A percentile compares a stretch with the other conserved stretches of the same genome.
These are phyloP conservation scores for Nemotelus nigrinus DNA, from an alignment of 2,888 invertebrate species.

Conservation along the genomic window DNA sequence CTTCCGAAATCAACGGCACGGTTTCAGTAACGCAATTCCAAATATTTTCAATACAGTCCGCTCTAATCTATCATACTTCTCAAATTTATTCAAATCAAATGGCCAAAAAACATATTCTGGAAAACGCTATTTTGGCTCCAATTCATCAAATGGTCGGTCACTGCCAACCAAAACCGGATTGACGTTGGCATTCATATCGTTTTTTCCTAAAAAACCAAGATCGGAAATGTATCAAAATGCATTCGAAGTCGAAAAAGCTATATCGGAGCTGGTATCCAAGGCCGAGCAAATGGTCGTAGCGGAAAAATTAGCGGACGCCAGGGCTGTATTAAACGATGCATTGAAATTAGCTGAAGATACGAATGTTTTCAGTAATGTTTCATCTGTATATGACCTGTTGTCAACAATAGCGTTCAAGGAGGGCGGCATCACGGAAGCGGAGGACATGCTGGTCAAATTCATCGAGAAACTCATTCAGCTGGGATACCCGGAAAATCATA, in stretches of 20 bases:
- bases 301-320: slow-evolving; percentile 61
- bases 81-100: neutral
- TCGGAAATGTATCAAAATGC: slow-evolving; percentile 45
- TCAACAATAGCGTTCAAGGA: slow-evolving; percentile 63
- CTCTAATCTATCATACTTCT: neutral
- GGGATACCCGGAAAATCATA: slow-evolving; percentile 61
- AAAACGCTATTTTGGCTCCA: no score
- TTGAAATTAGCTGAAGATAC: slow-evolving; percentile 63
- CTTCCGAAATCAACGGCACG: slow-evolving; percentile 17
- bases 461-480: slow-evolving; percentile 63
- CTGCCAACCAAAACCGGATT: neutral
- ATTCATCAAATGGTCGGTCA: neutral
- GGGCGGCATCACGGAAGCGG: slow-evolving; percentile 63
- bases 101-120: no score
- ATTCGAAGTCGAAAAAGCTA: slow-evolving; percentile 51
- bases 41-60: slow-evolving; percentile 5
- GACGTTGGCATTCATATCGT: neutral
- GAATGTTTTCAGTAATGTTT: slow-evolving; percentile 55
- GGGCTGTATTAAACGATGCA: slow-evolving; percentile 62
- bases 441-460: slow-evolving; percentile 61
- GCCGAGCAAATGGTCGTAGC: slow-evolving; percentile 48
- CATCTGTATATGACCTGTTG: slow-evolving; percentile 63
- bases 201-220: neutral
- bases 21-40: neutral
- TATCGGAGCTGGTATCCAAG: slow-evolving; percentile 48